Evolutionary conservation across 2,888 invertebrate genomes (phyloP), one percentile per base, ranked within the genome.

Genomic region (Clivina fossor): DNA sequence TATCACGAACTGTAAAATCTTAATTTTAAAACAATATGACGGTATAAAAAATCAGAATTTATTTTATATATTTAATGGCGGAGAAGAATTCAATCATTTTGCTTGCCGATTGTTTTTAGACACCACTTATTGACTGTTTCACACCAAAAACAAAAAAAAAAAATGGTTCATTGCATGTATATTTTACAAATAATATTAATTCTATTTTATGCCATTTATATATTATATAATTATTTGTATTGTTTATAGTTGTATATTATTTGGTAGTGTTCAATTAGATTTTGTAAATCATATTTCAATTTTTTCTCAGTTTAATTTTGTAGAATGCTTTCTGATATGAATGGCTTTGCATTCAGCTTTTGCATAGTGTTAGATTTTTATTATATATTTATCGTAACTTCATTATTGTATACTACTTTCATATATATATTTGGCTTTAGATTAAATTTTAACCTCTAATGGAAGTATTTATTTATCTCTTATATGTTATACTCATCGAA

Each of bases 81-180:
- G n/a, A n/a, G n/a, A n/a, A n/a, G n/a, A n/a, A n/a, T n/a, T n/a
- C n/a, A n/a, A n/a, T n/a, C n/a, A n/a, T n/a, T n/a, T n/a, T n/a
- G n/a, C n/a, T n/a, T n/a, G n/a, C n/a, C 33, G 47, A 30, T 22
- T 19, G 32, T 47, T 30, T 28, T 44, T 30, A 24, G 9, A 47
- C 47, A 47, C 33, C 47, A 47, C 47, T 33, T 47, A 47, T 47
- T 47, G 47, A 47, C 47, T 47, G 47, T 47, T 47, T 47, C 47
- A 15, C 33, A 47, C 47, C 47, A 47, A 33, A 47, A n/a, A n/a
- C n/a, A n/a, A n/a, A n/a, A n/a, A n/a, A n/a, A n/a, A n/a, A n/a
- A n/a, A n/a, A n/a, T n/a, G n/a, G n/a, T n/a, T 47, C 22, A 47
- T 47, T 47, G 47, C 47, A 47, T 47, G 47, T 32, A 19, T 44